Evolutionary conservation across 2,113 vertebrate genomes (phyloP).

Genomic region (Istiophorus platypterus): DNA sequence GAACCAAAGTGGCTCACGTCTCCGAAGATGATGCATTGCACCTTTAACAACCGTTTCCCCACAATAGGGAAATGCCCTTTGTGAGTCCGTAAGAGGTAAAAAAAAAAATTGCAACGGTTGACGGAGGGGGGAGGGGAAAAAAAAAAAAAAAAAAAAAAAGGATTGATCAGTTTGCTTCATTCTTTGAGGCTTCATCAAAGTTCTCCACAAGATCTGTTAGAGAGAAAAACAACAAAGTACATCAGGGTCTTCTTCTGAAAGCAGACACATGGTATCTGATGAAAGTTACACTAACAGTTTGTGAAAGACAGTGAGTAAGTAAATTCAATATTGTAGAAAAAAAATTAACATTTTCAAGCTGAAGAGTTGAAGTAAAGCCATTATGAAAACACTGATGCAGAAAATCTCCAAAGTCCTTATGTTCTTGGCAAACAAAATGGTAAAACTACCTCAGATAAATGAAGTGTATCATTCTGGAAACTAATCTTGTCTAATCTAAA

Average conservation of each 20-base stretch:
- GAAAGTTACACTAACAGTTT: not conserved
- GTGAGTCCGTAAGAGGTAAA: conserved; percentile 62
- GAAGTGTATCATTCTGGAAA: not conserved
- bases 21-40: conserved; percentile 56
- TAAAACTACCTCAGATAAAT: not conserved
- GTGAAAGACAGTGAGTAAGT: not conserved
- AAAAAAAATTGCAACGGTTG: conserved; percentile 35
- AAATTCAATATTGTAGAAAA: not conserved
- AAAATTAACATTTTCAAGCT: not conserved
- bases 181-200: conserved; percentile 99
- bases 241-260: not conserved
- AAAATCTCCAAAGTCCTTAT: not conserved
- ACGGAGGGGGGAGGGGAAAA: no score
- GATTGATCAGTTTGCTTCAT: conserved; percentile 93
- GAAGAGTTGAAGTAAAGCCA: not conserved
- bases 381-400: not conserved
- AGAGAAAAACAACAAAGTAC: conserved; percentile 10
- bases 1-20: conserved; percentile 38
- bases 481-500: not conserved
- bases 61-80: conserved; percentile 64
- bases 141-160: not conserved
- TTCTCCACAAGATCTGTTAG: conserved; percentile 98
- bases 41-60: conserved; percentile 61
- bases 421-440: not conserved
- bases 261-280: not conserved